Conservation (phyloP, 2,113 vertebrate species). For the Myanophis thanlyinensis region DNA sequence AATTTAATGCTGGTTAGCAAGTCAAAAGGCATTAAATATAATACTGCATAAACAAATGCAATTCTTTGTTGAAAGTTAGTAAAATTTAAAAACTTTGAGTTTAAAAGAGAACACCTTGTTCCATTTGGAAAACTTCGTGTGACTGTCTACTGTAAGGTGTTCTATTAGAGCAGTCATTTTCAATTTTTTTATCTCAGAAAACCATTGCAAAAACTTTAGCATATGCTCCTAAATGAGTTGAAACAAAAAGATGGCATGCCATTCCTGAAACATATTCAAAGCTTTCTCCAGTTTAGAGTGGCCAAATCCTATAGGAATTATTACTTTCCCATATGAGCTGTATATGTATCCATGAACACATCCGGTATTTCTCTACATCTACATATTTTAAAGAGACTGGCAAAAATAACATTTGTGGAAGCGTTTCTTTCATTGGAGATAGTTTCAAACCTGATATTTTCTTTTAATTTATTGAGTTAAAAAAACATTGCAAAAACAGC, state of each 20-base stretch:
- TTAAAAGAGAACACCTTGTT: not conserved
- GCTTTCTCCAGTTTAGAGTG: not conserved
- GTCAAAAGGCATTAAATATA: conserved; percentile 25
- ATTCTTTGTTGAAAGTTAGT: conserved; percentile 9
- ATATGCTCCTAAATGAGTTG: not conserved
- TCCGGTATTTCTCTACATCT: not conserved
- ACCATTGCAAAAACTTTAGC: not conserved
- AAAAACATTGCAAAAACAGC: too few relatives aligned
- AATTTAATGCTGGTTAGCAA: conserved; percentile 8
- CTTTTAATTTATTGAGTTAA: not conserved
- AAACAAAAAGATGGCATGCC: not conserved
- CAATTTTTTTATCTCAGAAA: not conserved
- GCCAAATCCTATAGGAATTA: not conserved
- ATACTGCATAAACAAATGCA: not conserved
- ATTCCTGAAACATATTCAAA: not conserved
- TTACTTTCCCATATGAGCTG: not conserved
- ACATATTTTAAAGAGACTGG: not conserved
- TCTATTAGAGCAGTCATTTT: not conserved
- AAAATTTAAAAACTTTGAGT: not conserved
- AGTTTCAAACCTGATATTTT: not conserved
- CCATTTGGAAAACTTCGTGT: not conserved
- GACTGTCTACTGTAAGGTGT: too few relatives aligned
- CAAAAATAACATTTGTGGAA: not conserved
- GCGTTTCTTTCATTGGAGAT: not conserved
- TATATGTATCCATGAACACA: not conserved